Percentiles rank a stretch among this genome's conserved stretches.
Evolutionary conservation across 2,113 vertebrate species (phyloP).

Genomic region (Tachysurus vachellii): DNA sequence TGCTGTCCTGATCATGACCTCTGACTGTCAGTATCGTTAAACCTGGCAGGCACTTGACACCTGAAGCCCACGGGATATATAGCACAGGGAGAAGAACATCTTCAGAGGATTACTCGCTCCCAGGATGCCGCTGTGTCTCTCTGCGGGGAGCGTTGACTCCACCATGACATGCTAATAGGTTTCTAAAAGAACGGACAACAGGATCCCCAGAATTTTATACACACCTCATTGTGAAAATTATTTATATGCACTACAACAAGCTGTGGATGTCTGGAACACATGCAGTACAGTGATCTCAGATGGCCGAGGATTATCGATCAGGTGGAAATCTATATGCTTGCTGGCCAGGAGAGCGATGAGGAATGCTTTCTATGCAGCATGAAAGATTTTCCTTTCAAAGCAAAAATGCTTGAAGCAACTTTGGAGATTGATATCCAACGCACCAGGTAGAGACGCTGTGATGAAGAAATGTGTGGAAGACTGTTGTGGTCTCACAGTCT

Average conservation of each 20-base stretch:
- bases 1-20: slow-evolving; percentile 6
- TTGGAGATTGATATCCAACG: background rate
- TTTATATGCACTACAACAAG: background rate
- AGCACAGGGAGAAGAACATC: slow-evolving; percentile 4
- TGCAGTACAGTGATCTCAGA: slow-evolving; percentile 3
- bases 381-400: slow-evolving; percentile 12
- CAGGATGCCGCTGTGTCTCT: slow-evolving; percentile 4
- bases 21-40: slow-evolving; percentile 2
- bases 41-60: slow-evolving; percentile 3
- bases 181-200: background rate
- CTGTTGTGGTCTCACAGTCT: background rate
- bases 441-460: background rate
- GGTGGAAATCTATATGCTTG: background rate
- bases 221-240: background rate
- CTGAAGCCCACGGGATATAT: slow-evolving; percentile 1
- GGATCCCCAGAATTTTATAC: background rate
- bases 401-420: background rate
- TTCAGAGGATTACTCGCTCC: slow-evolving; percentile 17
- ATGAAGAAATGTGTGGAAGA: background rate
- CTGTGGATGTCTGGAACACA: background rate
- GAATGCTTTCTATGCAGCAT: slow-evolving; percentile 8
- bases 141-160: background rate
- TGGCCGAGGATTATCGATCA: background rate
- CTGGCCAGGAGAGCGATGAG: background rate
- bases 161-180: background rate